Evolutionary conservation across 64 coral and sea anemone genomes (phyloP), one percentile per base, ranked within the genome.

Genomic region (Platygyra sinensis): DNA sequence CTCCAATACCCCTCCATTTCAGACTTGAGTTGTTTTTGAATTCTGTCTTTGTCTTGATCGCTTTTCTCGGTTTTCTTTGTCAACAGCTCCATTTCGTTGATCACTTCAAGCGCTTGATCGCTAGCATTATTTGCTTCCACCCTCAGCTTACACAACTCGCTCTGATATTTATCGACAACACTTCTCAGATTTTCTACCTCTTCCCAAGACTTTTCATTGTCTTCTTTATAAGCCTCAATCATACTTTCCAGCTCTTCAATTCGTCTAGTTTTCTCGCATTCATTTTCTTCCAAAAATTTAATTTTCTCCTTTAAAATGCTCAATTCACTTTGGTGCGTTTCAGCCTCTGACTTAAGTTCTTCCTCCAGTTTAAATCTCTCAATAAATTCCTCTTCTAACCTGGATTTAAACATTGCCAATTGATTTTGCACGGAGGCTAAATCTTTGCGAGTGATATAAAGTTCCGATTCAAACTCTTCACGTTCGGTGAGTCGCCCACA

Each of bases 81-180:
- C 87, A 92, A 96, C 76, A 93, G 20, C 27, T 87, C 81, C 81
- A 93, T 73, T 57, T 96, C 91, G 52, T 72, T 88, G 11, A 75
- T 62, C 1, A 74, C 86, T 80, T 96, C 91, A 10, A 93, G 28
- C 19, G 86, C 76, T 49, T 80, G 80, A 87, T 93, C 82, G 60
- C 90, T 91, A 60, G 91, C 62, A 27, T 67, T 62, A n/a, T 80
- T 79, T 25, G 77, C 67, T 30, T 96, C 75, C 20, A 28, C 72
- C 20, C 81, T 88, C 3, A 93, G 82, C 38, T 87, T 93, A 29
- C 28, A 46, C 81, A 86, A 75, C 72, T 93, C 87, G 30, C 19
- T 73, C 31, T 78, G 77, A 42, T 82, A 90, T 87, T 88, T 93
- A 20, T 42, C 57, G 13, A 96, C 79, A 64, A 89, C 32, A 19